Conservation (phyloP, 2,113 vertebrate genomes). For the Upupa epops region DNA sequence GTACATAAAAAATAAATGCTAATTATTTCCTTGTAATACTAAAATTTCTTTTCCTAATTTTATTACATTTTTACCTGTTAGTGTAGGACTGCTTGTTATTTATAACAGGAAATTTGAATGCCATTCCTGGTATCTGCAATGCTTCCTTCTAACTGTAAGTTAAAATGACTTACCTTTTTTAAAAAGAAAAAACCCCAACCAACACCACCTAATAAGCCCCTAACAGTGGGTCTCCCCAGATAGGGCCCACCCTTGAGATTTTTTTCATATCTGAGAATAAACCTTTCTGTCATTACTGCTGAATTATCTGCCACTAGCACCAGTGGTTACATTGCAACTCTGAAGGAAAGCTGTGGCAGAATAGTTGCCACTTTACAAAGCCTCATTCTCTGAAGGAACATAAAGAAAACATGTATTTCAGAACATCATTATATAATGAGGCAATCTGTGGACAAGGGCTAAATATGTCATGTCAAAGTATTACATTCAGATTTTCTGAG, state of each 20-base stretch:
- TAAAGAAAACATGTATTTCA: background rate
- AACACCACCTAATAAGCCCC: background rate
- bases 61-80: background rate
- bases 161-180: no score
- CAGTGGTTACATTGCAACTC: background rate
- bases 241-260: background rate
- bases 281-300: background rate
- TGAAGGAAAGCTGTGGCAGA: background rate
- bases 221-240: background rate
- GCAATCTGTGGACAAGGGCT: background rate
- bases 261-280: background rate
- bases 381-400: background rate
- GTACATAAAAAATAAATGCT: no score
- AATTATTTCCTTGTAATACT: background rate
- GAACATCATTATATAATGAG: background rate
- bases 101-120: background rate
- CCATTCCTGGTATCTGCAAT: background rate
- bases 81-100: background rate
- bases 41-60: background rate
- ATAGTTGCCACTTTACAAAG: background rate
- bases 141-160: background rate
- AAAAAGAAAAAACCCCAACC: background rate
- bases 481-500: background rate
- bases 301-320: background rate
- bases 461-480: background rate